Base-by-base conservation (phyloP, 2,797 vertebrate genomes). In the Halcyon chelicuti region DNA sequence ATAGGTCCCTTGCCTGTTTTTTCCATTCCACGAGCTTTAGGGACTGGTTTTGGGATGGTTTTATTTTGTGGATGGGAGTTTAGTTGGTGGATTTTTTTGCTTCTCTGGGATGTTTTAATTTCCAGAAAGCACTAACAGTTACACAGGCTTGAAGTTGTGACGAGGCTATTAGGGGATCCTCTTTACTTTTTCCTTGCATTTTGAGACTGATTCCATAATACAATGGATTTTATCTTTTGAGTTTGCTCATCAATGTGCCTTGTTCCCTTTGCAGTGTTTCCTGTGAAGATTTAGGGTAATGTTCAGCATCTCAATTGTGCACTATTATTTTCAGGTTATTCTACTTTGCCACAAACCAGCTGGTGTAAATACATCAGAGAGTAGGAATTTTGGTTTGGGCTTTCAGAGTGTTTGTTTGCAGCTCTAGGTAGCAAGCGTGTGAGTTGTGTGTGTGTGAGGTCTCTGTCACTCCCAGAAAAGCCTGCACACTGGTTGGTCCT, bases 11-110 rank as follows among this genome's bases (percentile, higher is more conserved):
- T 10, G 11, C 17, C 17, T 25, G 4, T 42, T 62, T 73, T 73
- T 84, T 33, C 35, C 8, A 4, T 55, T 86, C 44, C 40, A 14
- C 5, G 19, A 22, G 57, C 17, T 71, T 37, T 63, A 17, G 5
- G 19, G 40, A 10, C 23, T 90, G 40, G 1, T 42, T 72, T 78
- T 72, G 37, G 74, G 22, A 8, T 52, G 23, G 7, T 0, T 3
- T 78, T 55, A 74, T 51, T 82, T 68, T 62, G 29, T 1, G 14
- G 8, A 4, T 1, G 5, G 3, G 14, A 29, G 2, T 7, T 73
- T 67, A 37, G 3, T 46, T 73, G 25, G 37, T 70, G 12, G 0
- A 0, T 5, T 7, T 58, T 44, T 82, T 66, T 66, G 0, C 5
- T 40, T 19, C 26, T 71, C 46, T n/a, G 7, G 16, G 23, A 2